A percentile compares a stretch with the other conserved stretches of the same genome.
Conservation (phyloP, 2,113 vertebrate species). For the Campylorhamphus procurvoides region DNA sequence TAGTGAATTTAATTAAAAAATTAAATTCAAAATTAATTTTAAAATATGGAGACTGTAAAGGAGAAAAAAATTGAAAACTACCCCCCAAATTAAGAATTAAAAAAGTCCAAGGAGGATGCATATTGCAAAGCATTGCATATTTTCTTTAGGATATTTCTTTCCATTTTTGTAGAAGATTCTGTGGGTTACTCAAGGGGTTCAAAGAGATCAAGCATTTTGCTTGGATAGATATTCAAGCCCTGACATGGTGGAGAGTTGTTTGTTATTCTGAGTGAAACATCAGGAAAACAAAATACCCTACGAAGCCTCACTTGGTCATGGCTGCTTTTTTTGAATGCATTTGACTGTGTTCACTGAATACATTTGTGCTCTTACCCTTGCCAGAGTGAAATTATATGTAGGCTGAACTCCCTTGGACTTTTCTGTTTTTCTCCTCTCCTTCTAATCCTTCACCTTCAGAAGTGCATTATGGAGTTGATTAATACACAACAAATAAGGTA, state of each 20-base stretch:
- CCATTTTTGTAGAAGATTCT: background rate
- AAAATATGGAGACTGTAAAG: background rate
- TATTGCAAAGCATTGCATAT: background rate
- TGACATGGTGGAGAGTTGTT: background rate
- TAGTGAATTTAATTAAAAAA: background rate
- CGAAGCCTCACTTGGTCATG: background rate
- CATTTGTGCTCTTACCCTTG: background rate
- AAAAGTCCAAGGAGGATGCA: background rate
- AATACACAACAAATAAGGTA: background rate
- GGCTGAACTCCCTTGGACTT: background rate
- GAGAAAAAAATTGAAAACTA: background rate
- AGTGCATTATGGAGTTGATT: background rate
- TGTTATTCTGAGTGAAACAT: background rate
- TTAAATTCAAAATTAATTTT: too few species aligned
- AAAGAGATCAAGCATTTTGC: background rate
- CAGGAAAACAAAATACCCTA: background rate
- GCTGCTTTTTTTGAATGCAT: background rate
- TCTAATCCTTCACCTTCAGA: background rate
- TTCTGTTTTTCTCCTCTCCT: background rate
- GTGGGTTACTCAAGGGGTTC: background rate
- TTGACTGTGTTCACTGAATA: background rate
- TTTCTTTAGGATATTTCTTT: background rate
- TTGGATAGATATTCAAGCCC: background rate
- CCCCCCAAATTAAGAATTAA: background rate
- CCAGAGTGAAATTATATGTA: background rate